Percentiles rank a stretch among this genome's conserved stretches.
These are phyloP conservation scores for Chrysodeixis includens DNA, from an alignment of 2,888 invertebrate genomes.

Conservation along the genomic window DNA sequence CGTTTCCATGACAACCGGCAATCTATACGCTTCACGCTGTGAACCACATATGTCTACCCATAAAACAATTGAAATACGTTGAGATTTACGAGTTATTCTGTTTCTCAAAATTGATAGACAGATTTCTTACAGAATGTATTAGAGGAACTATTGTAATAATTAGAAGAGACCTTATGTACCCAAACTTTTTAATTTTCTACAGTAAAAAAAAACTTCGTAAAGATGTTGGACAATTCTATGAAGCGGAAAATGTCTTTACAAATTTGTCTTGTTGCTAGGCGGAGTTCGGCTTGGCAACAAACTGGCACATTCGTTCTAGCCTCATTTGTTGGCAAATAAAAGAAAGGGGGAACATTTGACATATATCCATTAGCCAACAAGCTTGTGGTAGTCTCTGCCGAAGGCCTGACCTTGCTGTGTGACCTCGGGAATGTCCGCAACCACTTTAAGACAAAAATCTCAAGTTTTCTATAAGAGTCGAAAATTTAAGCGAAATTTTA, in stretches of 20 bases:
- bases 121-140: not conserved
- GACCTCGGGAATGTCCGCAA: conserved; percentile 42
- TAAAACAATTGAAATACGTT: not conserved
- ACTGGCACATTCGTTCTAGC: conserved; percentile 11
- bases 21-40: not conserved
- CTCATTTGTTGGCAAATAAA: conserved; percentile 33
- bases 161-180: too few species aligned
- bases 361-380: conserved; percentile 33
- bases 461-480: not conserved
- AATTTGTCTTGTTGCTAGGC: not conserved
- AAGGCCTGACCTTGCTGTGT: conserved; percentile 37
- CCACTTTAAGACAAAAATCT: conserved; percentile 18
- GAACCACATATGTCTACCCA: not conserved
- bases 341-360: conserved; percentile 32
- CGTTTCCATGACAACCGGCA: not conserved
- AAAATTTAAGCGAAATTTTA: too few species aligned
- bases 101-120: not conserved
- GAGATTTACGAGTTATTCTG: not conserved
- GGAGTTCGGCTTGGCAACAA: not conserved
- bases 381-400: conserved; percentile 36
- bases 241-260: not conserved
- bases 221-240: not conserved
- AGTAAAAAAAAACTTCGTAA: not conserved
- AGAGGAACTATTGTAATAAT: not conserved
- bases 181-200: not conserved